phyloP scores from a whole-genome alignment of 2,888 invertebrate species.

The Dastarcus helophoroides region DNA sequence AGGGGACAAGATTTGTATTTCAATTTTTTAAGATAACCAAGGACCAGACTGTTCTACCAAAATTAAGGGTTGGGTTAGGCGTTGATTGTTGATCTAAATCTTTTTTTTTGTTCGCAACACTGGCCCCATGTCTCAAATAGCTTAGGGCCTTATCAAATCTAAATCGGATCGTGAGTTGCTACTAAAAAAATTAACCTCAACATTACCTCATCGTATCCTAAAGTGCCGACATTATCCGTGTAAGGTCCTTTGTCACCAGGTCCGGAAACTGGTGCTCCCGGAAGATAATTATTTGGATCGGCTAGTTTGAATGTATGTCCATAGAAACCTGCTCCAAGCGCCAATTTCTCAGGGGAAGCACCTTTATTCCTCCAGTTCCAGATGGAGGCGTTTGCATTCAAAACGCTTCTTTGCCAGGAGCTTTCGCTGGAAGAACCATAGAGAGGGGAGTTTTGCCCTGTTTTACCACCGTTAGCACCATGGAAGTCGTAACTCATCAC shows the following conservation, averaged over 20 bases:
- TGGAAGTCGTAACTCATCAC: slow-evolving; percentile 12
- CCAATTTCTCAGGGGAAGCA: slow-evolving; percentile 8
- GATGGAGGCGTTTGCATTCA: slow-evolving; percentile 7
- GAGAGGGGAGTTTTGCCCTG: slow-evolving; percentile 6
- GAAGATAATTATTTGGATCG: slow-evolving; percentile 1
- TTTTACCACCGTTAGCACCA: slow-evolving; percentile 5
- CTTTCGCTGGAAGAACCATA: slow-evolving; percentile 6
- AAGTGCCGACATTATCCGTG: slow-evolving; percentile 9
- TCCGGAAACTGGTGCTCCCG: slow-evolving; percentile 9
- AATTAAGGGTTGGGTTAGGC: too few species aligned
- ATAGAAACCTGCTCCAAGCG: slow-evolving; percentile 10
- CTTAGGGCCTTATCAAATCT: too few species aligned
- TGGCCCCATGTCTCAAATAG: too few species aligned
- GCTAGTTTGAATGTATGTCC: slow-evolving; percentile 10
- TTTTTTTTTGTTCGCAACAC: too few species aligned
- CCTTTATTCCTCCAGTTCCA: slow-evolving; percentile 11
- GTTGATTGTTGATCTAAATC: too few species aligned
- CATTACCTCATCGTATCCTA: slow-evolving; percentile 11
- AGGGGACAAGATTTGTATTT: too few species aligned
- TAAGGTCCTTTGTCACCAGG: slow-evolving; percentile 9
- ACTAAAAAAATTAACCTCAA: background rate
- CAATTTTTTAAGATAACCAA: too few species aligned
- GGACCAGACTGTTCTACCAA: too few species aligned
- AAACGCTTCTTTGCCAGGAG: slow-evolving; percentile 7
- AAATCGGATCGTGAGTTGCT: background rate